phyloP scores from a whole-genome alignment of 2,797 vertebrate genomes.

The Hemibagrus guttatus region DNA sequence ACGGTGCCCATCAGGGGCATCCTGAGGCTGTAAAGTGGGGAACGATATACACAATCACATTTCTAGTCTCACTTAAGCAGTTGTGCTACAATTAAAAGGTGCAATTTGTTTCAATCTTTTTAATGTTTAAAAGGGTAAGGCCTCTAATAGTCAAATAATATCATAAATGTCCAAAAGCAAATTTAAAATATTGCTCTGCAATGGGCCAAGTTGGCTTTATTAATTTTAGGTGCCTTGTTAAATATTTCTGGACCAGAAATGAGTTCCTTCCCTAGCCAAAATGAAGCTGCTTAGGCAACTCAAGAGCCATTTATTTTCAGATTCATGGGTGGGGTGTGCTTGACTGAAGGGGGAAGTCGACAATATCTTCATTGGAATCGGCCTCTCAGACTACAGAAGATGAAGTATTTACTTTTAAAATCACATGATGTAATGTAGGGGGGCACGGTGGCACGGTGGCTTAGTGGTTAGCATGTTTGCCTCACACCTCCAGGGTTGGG shows the following conservation, averaged over 20 bases:
- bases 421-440: neutral
- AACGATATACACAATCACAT: neutral
- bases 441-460: no score
- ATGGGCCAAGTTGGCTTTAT: neutral
- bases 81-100: neutral
- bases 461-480: no score
- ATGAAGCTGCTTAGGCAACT: neutral
- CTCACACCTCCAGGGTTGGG: no score
- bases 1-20: slow-evolving; percentile 83
- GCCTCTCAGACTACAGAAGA: neutral
- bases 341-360: neutral
- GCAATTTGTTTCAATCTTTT: neutral
- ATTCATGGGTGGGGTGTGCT: neutral
- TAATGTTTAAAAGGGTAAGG: neutral
- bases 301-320: neutral
- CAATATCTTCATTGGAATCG: neutral
- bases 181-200: neutral
- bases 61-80: neutral
- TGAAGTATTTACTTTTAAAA: neutral
- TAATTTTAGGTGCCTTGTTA: neutral
- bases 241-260: neutral
- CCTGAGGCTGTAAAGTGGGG: slow-evolving; percentile 74
- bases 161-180: neutral
- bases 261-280: neutral
- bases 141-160: neutral